Evolutionary conservation across 2,113 vertebrate species (phyloP).

Genomic region (Poeciliopsis occidentalis): DNA sequence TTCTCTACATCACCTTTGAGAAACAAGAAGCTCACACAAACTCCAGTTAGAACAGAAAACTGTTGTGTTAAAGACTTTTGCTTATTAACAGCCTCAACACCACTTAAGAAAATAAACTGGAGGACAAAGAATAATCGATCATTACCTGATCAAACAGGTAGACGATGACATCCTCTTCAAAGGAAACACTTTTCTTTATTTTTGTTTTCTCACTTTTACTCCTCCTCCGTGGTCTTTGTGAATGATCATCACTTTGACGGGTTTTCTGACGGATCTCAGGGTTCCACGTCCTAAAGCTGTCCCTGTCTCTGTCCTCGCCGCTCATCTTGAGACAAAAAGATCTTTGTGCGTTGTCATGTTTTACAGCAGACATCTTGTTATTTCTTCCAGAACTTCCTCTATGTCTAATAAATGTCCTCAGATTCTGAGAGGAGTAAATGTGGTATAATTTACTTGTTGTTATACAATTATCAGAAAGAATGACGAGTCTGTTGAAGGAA

Average conservation of each 20-base stretch:
- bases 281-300: neutral
- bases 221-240: constrained; percentile 44
- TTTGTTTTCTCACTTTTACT: constrained; percentile 42
- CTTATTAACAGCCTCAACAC: too few species aligned
- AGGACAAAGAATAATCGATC: neutral
- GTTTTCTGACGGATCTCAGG: constrained; percentile 18
- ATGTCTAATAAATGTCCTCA: neutral
- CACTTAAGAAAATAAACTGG: neutral
- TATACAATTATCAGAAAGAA: constrained; percentile 28
- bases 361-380: constrained; percentile 6
- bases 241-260: neutral
- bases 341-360: constrained; percentile 13
- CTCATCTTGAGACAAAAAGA: constrained; percentile 46
- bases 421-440: constrained; percentile 1
- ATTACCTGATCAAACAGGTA: constrained; percentile 93
- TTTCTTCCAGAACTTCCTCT: neutral
- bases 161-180: constrained; percentile 89
- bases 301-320: constrained; percentile 60
- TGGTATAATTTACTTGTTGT: constrained; percentile 1
- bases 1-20: neutral
- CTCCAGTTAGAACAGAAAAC: neutral
- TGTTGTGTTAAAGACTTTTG: neutral
- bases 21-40: neutral
- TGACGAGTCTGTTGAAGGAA: neutral
- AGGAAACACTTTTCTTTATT: constrained; percentile 86